Base-by-base conservation (phyloP, 2,888 invertebrate species). In the Clunio marinus region DNA sequence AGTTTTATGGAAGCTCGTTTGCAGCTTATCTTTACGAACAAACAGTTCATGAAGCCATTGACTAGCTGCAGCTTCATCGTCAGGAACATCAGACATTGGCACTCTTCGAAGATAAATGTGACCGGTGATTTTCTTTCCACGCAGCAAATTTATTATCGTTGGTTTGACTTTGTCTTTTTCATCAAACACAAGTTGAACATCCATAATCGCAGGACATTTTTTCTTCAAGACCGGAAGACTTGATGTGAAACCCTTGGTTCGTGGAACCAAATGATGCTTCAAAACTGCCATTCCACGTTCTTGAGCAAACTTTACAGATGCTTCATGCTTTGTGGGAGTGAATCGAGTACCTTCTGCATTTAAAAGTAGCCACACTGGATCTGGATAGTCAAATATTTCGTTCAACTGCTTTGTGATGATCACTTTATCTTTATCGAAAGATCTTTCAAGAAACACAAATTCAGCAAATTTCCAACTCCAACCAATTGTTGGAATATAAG, bases 321-420 rank as follows among this genome's bases (percentile, higher is more conserved):
- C 89, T 78, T 88, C 86, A 74, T 93, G 92, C 76, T 97, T 97
- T 72, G 85, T 86, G 58, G 84, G 80, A 0, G 96, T 96, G 74
- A 93, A 96, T 66, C 96, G 83, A 0, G 96, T 97, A 10, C 96
- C 96, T 81, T 97, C 96, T 0, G 95, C 92, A 75, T 93, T 96
- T 70, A 96, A 78, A 65, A 96, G 78, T 70, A 96, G 80, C 92
- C 91, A 94, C 75, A 89, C 89, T 71, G 89, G 91, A 84, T 92
- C 90, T 66, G 95, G 93, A 83, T 95, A 94, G 73, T 93, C 88
- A 71, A 86, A 86, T 57, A 96, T 82, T 78, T 91, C 88, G 71
- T 84, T 84, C 70, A 96, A 85, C 79, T 95, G 93, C 46, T 80
- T 80, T 71, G 86, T 84, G 73, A 97, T 91, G 70, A 87, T 88